These are phyloP conservation scores for Lasioglossum albipes DNA, from an alignment of 1,140 invertebrate genomes.

Conservation along the genomic window DNA sequence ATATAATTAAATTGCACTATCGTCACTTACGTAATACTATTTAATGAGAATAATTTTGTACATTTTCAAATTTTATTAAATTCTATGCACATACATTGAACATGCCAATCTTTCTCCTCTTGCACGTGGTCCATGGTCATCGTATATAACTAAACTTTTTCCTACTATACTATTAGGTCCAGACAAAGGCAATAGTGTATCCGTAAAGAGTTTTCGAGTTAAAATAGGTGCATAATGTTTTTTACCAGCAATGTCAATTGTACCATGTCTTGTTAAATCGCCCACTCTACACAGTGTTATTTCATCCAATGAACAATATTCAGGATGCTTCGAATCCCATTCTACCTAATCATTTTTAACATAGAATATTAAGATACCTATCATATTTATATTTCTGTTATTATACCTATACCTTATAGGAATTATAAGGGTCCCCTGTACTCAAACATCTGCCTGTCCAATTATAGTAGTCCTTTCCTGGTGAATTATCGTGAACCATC, in stretches of 20 bases:
- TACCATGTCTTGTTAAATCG: constrained; percentile 86
- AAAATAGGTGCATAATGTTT: constrained; percentile 83
- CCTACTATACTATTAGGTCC: constrained; percentile 89
- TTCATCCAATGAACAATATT: constrained; percentile 80
- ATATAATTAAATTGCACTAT: background rate
- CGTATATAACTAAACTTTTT: constrained; percentile 92
- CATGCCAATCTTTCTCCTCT: constrained; percentile 93
- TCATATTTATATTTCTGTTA: constrained; percentile 40
- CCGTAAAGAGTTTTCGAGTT: constrained; percentile 89
- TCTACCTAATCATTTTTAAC: constrained; percentile 72
- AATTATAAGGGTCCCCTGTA: constrained; percentile 90
- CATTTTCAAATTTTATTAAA: constrained; percentile 30
- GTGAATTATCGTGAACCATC: constrained; percentile 83
- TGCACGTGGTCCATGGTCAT: constrained; percentile 91
- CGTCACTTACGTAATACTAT: background rate
- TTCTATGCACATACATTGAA: constrained; percentile 84
- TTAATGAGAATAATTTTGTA: background rate
- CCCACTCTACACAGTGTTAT: constrained; percentile 84
- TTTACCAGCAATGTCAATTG: constrained; percentile 87
- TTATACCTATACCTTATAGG: constrained; percentile 83
- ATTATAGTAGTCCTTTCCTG: constrained; percentile 94
- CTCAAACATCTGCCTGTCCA: constrained; percentile 92
- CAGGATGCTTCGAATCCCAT: constrained; percentile 72
- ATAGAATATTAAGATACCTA: constrained; percentile 3
- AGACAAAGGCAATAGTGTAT: constrained; percentile 87